Evolutionary conservation across 2,113 vertebrate genomes (phyloP).

Genomic region (Climacteris rufus): DNA sequence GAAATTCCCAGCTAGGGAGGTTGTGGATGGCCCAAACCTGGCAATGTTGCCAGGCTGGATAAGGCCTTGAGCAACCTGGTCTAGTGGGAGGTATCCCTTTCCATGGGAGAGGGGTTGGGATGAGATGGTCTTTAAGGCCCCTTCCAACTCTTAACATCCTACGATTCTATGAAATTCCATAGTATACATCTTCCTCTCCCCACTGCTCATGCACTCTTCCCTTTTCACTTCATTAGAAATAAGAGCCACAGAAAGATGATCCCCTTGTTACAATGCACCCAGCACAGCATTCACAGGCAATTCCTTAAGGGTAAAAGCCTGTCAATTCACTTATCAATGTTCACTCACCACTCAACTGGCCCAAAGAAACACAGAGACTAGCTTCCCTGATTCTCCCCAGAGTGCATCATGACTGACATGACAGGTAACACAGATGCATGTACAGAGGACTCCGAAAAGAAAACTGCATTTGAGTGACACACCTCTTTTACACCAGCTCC

Average conservation of each 20-base stretch:
- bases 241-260: not conserved
- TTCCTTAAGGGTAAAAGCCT: not conserved
- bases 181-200: not conserved
- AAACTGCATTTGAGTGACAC: not conserved
- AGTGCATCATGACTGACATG: not conserved
- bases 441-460: not conserved
- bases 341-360: not conserved
- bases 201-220: accelerated
- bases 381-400: not conserved
- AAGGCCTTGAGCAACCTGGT: not conserved
- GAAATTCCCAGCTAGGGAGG: not conserved
- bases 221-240: not conserved
- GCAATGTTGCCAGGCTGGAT: not conserved
- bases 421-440: not conserved
- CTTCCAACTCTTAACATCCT: not conserved
- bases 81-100: not conserved
- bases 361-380: not conserved
- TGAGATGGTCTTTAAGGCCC: not conserved
- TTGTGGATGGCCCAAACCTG: not conserved
- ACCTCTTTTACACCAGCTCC: not conserved
- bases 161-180: not conserved
- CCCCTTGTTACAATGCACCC: not conserved
- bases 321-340: not conserved
- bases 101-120: not conserved
- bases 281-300: not conserved